A percentile compares a stretch with the other conserved stretches of the same genome.
phyloP scores from a whole-genome alignment of 2,113 vertebrate species.

The Pelusios castaneus region DNA sequence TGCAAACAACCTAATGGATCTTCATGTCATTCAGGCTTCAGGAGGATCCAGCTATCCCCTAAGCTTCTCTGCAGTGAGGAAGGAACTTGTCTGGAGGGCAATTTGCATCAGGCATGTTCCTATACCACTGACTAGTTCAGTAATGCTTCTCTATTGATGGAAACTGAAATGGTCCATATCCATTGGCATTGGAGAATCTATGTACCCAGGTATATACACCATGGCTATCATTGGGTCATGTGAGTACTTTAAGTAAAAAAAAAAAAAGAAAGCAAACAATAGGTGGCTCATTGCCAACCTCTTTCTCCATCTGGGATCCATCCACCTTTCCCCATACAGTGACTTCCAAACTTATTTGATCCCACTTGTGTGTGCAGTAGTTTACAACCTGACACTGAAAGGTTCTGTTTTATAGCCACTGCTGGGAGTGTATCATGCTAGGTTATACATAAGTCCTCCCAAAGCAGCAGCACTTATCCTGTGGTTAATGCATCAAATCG shows the following conservation, averaged over 20 bases:
- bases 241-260: background rate
- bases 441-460: background rate
- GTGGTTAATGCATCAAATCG: background rate
- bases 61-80: background rate
- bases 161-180: background rate
- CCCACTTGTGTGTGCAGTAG: background rate
- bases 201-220: background rate
- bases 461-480: background rate
- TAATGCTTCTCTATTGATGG: background rate
- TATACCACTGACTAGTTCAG: background rate
- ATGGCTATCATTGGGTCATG: background rate
- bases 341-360: background rate
- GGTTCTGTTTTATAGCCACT: background rate
- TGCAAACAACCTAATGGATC: background rate
- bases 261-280: background rate
- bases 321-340: background rate
- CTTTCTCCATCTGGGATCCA: background rate
- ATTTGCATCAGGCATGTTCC: background rate
- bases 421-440: background rate
- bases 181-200: background rate
- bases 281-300: background rate
- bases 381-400: background rate
- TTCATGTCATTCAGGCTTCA: background rate
- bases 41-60: background rate
- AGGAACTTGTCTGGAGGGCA: background rate